phyloP scores from a whole-genome alignment of 2,888 invertebrate genomes.

The Polydrusus pterygomalis region DNA sequence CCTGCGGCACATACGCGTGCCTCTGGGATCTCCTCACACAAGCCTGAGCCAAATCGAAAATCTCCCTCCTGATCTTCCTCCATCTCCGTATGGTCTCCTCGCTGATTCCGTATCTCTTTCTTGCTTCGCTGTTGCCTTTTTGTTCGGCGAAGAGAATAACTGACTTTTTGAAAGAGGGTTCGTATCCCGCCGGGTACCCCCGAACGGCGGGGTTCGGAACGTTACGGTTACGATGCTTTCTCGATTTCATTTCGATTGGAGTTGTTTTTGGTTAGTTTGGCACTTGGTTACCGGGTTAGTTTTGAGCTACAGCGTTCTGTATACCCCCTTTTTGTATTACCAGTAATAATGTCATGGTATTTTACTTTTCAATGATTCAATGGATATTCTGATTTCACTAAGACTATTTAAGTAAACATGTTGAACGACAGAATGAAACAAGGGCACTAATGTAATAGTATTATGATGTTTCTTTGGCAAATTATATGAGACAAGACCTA shows the following conservation, averaged over 20 bases:
- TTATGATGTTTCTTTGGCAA: no score
- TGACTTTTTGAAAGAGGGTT: constrained; percentile 65
- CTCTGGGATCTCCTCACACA: constrained; percentile 52
- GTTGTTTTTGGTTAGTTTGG: constrained; percentile 14
- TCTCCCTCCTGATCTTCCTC: constrained; percentile 62
- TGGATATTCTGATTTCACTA: no score
- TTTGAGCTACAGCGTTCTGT: not conserved
- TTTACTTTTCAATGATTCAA: no score
- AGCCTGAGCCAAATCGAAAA: constrained; percentile 54
- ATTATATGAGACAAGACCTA: no score
- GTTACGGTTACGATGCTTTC: constrained; percentile 25
- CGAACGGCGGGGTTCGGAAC: constrained; percentile 30
- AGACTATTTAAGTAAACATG: no score
- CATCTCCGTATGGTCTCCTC: constrained; percentile 68
- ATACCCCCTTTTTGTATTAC: not conserved
- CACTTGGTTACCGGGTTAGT: constrained; percentile 11
- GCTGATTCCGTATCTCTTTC: constrained; percentile 64
- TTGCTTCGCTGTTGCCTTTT: constrained; percentile 64
- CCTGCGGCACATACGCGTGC: not conserved
- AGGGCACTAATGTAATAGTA: no score
- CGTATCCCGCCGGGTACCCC: constrained; percentile 55
- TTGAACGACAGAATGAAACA: no score
- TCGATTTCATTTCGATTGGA: constrained; percentile 39
- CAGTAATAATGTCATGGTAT: no score
- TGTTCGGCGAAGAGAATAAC: constrained; percentile 67